Conservation (phyloP, 2,797 vertebrate genomes). For the Cirrhinus molitorella region DNA sequence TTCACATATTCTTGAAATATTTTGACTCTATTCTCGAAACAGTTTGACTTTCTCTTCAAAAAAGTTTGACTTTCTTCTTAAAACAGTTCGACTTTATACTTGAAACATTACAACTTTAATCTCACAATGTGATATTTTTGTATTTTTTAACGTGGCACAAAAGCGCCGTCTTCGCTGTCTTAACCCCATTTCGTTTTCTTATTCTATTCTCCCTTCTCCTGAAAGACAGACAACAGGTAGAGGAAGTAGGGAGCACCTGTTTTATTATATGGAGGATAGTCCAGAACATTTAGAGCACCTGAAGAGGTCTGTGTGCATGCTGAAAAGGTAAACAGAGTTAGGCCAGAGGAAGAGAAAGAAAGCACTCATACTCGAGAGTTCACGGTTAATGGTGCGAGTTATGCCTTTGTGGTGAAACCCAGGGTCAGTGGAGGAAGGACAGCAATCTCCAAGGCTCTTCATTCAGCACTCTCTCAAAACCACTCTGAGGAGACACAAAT, state of each 20-base stretch:
- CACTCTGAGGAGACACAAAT: constrained; percentile 37
- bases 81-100: no score
- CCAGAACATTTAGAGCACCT: constrained; percentile 10
- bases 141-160: no score
- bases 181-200: neutral
- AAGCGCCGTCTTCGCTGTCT: no score
- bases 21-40: no score
- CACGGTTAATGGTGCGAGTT: constrained; percentile 66
- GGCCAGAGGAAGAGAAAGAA: constrained; percentile 31
- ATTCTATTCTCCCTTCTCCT: neutral
- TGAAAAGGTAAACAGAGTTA: neutral
- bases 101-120: no score
- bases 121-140: no score
- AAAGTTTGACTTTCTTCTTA: no score
- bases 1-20: no score
- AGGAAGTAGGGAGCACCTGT: neutral
- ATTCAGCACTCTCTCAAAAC: constrained; percentile 61
- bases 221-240: neutral
- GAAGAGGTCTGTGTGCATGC: constrained; percentile 15
- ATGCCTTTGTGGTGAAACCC: constrained; percentile 70
- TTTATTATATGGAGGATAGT: constrained; percentile 2
- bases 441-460: constrained; percentile 74
- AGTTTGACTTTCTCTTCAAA: no score
- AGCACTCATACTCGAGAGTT: constrained; percentile 54
- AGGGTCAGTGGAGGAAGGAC: constrained; percentile 71